Base-by-base conservation (phyloP, 1,140 invertebrate species). In the Panonychus citri region DNA sequence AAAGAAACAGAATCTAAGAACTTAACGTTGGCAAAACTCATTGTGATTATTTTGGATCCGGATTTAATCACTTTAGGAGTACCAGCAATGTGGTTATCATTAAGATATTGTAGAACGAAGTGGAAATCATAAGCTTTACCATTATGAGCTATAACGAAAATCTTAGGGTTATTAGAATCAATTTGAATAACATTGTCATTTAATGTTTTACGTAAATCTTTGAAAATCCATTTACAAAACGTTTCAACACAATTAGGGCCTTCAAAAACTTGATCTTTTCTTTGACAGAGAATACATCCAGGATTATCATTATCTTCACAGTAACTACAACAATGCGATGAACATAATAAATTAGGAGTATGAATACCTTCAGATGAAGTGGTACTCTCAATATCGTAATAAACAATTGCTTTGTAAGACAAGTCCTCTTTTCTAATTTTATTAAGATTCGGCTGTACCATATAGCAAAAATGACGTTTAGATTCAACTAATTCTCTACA, bases 1-100 rank as follows among this genome's bases (percentile, higher is more conserved):
- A 54, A 51, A 39, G 34, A 28, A 2, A 54, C 28, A 1, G 57
- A 54, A 34, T 58, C 57, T 10, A 58, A 17, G 13, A 58, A 43
- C 3, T 39, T 21, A 1, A 58, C 19, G 19, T 56, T 34, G 1
- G 2, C 3, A 19, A 39, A 12, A 25, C 37, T 21, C 15, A 58
- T 55, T 24, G 13, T 30, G 15, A 55, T 24, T 3, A 58, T 52
- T 24, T 55, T 55, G 15, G 25, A 48, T 17, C 57, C 57, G 3
- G 34, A 8, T 26, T 48, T 54, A 1, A 54, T 34, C 3, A 58
- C n/a, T 1, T 27, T 19, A 1, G 21, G 3, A 2, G 19, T 1
- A 8, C 24, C 42, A 4, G 30, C n/a, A 5, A 54, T 10, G 5
- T 40, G 28, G 2, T 27, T 39, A 25, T n/a, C n/a, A 15, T 27